Conservation (phyloP, 2,888 invertebrate species). For the Rhagonycha fulva region DNA sequence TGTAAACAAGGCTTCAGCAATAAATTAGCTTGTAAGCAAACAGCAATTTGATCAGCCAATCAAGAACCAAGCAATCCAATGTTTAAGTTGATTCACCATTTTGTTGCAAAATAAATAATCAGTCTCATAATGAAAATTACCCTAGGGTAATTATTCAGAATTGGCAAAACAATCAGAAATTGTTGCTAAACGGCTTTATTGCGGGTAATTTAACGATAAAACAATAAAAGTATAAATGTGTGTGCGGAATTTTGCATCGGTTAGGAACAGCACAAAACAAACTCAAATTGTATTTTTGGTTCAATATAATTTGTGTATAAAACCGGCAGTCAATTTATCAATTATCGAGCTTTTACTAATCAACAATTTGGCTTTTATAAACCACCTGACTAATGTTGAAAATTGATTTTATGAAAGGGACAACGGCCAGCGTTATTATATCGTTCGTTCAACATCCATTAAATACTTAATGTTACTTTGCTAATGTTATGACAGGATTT, state of each 20-base stretch:
- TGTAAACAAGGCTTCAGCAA: not conserved
- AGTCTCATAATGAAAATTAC: not conserved
- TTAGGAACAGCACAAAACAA: not conserved
- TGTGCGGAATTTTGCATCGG: not conserved
- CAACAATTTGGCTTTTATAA: not conserved
- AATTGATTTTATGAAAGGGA: not conserved
- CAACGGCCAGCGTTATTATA: not conserved
- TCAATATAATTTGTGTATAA: not conserved
- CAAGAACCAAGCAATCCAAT: not conserved
- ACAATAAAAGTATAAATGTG: not conserved
- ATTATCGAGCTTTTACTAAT: slow-evolving; percentile 1
- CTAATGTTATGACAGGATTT: slow-evolving; percentile 4
- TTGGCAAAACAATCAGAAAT: not conserved
- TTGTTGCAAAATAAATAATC: not conserved
- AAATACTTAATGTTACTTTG: not conserved
- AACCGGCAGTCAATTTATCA: not conserved
- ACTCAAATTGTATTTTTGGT: not conserved
- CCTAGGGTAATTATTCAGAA: not conserved
- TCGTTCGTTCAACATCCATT: not conserved
- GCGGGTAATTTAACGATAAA: not conserved
- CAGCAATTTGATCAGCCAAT: not conserved
- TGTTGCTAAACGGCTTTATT: not conserved
- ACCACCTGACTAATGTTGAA: not conserved
- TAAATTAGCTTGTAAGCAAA: not conserved
- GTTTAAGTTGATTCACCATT: not conserved